These are phyloP conservation scores for Pedetes capensis DNA, from an alignment of 2,113 vertebrate species.

Conservation along the genomic window DNA sequence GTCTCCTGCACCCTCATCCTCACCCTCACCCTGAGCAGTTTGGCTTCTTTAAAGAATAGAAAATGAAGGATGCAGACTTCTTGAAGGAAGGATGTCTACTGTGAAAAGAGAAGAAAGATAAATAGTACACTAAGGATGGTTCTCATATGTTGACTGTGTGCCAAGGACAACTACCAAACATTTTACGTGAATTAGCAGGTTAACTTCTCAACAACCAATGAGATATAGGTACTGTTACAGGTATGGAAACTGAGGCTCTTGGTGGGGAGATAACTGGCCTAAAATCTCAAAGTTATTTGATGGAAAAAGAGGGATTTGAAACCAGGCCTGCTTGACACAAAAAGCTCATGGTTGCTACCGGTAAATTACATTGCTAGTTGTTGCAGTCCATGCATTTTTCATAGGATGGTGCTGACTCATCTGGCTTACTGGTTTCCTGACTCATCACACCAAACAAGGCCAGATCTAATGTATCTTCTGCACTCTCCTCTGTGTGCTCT, in stretches of 20 bases:
- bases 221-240: neutral
- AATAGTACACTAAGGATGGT: neutral
- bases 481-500: neutral
- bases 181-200: neutral
- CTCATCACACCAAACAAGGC: constrained; percentile 45
- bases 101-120: neutral
- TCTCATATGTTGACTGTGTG: neutral
- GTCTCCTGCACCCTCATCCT: neutral
- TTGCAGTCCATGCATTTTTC: constrained; percentile 59
- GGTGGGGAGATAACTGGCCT: neutral
- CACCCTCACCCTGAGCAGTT: neutral
- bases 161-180: neutral
- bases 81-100: neutral
- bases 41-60: constrained; percentile 18
- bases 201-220: neutral
- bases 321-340: neutral
- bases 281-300: neutral
- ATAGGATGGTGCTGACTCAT: constrained; percentile 61
- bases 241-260: neutral
- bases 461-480: neutral
- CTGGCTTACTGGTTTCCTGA: constrained; percentile 60
- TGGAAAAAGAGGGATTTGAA: constrained; percentile 8
- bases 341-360: constrained; percentile 42
- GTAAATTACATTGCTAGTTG: neutral
- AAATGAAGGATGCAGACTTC: neutral